Base-by-base conservation (phyloP, 2,113 vertebrate genomes). In the Apteryx owenii region DNA sequence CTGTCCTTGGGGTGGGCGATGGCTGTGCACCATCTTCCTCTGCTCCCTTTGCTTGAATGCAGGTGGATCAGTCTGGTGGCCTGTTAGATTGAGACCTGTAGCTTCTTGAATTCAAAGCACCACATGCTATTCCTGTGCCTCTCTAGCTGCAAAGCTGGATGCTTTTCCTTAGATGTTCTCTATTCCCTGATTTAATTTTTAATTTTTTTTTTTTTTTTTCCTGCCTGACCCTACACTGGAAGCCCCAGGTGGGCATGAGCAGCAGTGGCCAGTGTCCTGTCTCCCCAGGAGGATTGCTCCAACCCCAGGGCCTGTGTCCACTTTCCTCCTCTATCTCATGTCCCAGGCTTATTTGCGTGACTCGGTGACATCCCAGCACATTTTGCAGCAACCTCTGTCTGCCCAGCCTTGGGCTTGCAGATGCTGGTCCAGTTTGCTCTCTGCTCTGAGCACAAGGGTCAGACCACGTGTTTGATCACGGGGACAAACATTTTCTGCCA, bases 381-480 rank as follows among this genome's bases (percentile, higher is more conserved):
- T 73, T 40, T 64, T 46, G 62, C 71, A 80, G 83, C n/a, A 77
- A 26, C 58, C 25, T 26, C 51, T 75, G 62, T 44, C 42, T 78
- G 75, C 77, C 36, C 51, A 62, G 82, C 25, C 15, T 26, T 3
- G 10, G 36, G 9, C 19, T 15, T 8, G 46, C 26, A 9, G 4
- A 46, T 31, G 31, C 44, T 75, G 44, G 23, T 58, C 56, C 2
- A 2, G 69, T 28, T 44, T 76, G 48, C 6, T 50, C 46, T 89
- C 48, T 62, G 18, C 33, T 89, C 36, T 19, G 31, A 44, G 81
- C 9, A 0, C 1, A 19, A 40, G 58, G 28, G 25, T 64, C 42
- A 60, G 56, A 33, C 78, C 1, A 26, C 5, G 20, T 5, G 0
- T 62, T 42, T 65, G 53, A 28, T 54, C 14, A 0, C 0, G 0